These are phyloP conservation scores for Callithrix jacchus DNA, from an alignment of 2,113 vertebrate species.

Conservation along the genomic window DNA sequence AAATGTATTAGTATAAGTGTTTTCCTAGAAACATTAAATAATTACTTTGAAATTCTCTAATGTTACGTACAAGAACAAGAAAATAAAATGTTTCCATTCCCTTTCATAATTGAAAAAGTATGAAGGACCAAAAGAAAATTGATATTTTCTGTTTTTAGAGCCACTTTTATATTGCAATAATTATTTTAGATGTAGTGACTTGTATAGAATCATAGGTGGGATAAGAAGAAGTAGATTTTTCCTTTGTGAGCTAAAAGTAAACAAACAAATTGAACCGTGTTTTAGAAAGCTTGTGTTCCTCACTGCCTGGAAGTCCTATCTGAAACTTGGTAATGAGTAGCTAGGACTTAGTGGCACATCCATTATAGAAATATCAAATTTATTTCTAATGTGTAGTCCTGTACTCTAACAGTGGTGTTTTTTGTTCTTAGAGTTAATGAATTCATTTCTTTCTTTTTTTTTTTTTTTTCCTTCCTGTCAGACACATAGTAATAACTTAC, in stretches of 20 bases:
- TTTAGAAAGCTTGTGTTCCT: slow-evolving; percentile 36
- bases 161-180: not conserved
- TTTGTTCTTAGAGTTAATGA: not conserved
- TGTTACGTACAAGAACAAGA: not conserved
- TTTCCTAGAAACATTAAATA: slow-evolving; percentile 40
- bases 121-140: not conserved
- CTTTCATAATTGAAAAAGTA: not conserved
- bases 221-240: not conserved
- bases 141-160: not conserved
- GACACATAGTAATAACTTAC: slow-evolving; percentile 58
- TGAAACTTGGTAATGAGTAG: not conserved
- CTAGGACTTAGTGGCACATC: not conserved
- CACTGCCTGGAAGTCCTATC: not conserved
- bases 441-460: not conserved
- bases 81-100: slow-evolving; percentile 12
- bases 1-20: not conserved
- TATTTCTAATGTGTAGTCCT: not conserved
- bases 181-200: not conserved
- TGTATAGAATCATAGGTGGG: not conserved
- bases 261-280: not conserved
- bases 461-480: not conserved
- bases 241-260: not conserved
- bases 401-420: not conserved
- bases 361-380: not conserved
- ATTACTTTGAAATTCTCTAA: not conserved